Evolutionary conservation across 2,797 vertebrate species (phyloP), one percentile per base, ranked within the genome.

Genomic region (Margarornis squamiger): DNA sequence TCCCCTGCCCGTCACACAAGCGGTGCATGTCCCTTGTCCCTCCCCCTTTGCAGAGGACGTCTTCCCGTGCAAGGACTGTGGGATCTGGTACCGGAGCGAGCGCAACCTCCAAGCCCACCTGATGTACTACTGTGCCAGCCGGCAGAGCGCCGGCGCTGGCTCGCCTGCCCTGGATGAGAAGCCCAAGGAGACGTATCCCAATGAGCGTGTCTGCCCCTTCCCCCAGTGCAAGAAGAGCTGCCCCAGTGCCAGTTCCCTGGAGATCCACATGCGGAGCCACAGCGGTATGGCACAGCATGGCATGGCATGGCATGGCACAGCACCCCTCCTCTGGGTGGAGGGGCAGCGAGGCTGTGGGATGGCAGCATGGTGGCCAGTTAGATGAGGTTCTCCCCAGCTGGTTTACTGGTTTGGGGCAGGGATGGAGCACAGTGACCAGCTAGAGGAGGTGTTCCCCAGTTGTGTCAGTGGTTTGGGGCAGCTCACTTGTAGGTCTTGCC

Each of bases 191-290:
- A 97, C 98, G 0, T 99, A 99, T 96, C 99, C 99, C 97, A 99
- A 99, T 3, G 99, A 99, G 92, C 98, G 99, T 6, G 17, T 99
- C 90, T 99, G 99, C 87, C 99, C 99, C 89, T 99, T 99, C 82
- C 99, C 99, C 0, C 99, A 99, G 94, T 99, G 99, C 98, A 99
- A 98, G 97, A 99, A 99, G 97, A 99, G 99, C 98, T 99, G 99
- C 90, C 99, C 99, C 90, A 99, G 99, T 3, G 99, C 99, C 97
- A 99, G 99, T 97, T 99, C 99, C 17, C 97, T 99, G 97, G 99
- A 99, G 97, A 99, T 99, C 90, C 99, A 99, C 98, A 99, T 99
- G 99, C 98, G 99, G 70, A 99, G 99, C 59, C 99, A 99, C 93
- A 99, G 99, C 1, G 99, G 99, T 99, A 95, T 0, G 89, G 57